These are phyloP conservation scores for Centrocercus urophasianus DNA, from an alignment of 2,113 vertebrate species.

Conservation along the genomic window DNA sequence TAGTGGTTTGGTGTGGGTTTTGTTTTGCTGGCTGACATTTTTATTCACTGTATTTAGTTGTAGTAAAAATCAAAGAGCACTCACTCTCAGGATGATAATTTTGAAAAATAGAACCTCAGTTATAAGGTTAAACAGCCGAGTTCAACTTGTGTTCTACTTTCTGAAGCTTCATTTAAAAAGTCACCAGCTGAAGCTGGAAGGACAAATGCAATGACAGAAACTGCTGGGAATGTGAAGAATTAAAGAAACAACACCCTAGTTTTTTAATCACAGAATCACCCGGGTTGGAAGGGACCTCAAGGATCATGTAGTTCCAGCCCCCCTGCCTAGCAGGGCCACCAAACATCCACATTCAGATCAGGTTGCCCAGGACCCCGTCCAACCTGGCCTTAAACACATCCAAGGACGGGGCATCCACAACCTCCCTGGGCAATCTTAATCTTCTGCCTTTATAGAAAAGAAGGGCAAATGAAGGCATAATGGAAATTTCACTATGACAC, in stretches of 20 bases:
- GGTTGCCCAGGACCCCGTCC: too few relatives aligned
- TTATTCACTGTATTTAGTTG: background rate
- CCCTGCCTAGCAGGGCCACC: too few relatives aligned
- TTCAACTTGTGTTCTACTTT: background rate
- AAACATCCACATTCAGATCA: too few relatives aligned
- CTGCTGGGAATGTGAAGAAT: background rate
- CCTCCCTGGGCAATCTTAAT: background rate
- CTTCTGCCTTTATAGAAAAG: background rate
- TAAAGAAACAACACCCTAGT: accelerated
- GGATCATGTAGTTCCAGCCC: too few relatives aligned
- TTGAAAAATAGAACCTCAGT: background rate
- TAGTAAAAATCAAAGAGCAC: background rate
- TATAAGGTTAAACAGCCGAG: background rate
- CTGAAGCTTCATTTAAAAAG: background rate
- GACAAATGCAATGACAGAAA: background rate
- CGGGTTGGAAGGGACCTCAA: too few relatives aligned
- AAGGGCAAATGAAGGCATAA: slow-evolving; percentile 9
- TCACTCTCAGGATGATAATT: background rate
- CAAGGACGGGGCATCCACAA: too few relatives aligned
- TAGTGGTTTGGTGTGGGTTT: background rate
- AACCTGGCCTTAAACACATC: too few relatives aligned
- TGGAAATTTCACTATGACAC: slow-evolving; percentile 10
- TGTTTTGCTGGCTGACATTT: background rate
- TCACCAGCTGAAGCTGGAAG: background rate
- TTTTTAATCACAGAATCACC: background rate